phyloP scores from a whole-genome alignment of 2,888 invertebrate species.

The Pteria penguin region DNA sequence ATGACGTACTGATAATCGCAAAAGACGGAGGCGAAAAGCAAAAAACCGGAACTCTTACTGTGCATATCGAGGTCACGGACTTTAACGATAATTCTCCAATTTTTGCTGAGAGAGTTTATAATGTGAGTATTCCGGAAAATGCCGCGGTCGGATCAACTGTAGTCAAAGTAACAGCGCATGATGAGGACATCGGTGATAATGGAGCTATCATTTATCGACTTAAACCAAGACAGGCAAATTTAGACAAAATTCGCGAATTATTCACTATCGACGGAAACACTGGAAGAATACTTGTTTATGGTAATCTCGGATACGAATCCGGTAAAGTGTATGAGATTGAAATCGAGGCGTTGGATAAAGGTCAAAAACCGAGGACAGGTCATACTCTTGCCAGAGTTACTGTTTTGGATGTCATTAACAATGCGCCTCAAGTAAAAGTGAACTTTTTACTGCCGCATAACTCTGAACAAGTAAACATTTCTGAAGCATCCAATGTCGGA shows the following conservation, averaged over 20 bases:
- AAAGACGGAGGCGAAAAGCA: slow-evolving; percentile 59
- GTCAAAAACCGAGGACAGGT: slow-evolving; percentile 46
- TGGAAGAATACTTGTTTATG: slow-evolving; percentile 55
- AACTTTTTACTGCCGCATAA: slow-evolving; percentile 48
- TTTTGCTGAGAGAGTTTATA: slow-evolving; percentile 50
- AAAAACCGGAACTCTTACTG: slow-evolving; percentile 48
- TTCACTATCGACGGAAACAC: slow-evolving; percentile 51
- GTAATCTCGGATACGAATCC: slow-evolving; percentile 50
- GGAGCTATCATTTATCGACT: slow-evolving; percentile 81
- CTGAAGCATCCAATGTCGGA: slow-evolving; percentile 61
- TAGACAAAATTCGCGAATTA: slow-evolving; percentile 45
- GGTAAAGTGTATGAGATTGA: slow-evolving; percentile 49
- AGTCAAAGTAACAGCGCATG: slow-evolving; percentile 86
- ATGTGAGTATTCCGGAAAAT: slow-evolving; percentile 55
- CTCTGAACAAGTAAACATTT: slow-evolving; percentile 52
- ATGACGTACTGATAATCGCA: slow-evolving; percentile 57
- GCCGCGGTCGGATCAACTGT: slow-evolving; percentile 50
- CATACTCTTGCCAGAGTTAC: slow-evolving; percentile 54
- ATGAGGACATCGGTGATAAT: slow-evolving; percentile 91
- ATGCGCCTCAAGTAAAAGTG: slow-evolving; percentile 86
- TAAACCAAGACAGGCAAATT: slow-evolving; percentile 39
- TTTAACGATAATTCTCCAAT: slow-evolving; percentile 58
- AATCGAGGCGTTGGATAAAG: slow-evolving; percentile 57
- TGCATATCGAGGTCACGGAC: slow-evolving; percentile 55
- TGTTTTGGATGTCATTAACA: slow-evolving; percentile 93